Percentiles rank a stretch among this genome's conserved stretches.
phyloP scores from a whole-genome alignment of 2,888 invertebrate species.

The Caprella mutica region DNA sequence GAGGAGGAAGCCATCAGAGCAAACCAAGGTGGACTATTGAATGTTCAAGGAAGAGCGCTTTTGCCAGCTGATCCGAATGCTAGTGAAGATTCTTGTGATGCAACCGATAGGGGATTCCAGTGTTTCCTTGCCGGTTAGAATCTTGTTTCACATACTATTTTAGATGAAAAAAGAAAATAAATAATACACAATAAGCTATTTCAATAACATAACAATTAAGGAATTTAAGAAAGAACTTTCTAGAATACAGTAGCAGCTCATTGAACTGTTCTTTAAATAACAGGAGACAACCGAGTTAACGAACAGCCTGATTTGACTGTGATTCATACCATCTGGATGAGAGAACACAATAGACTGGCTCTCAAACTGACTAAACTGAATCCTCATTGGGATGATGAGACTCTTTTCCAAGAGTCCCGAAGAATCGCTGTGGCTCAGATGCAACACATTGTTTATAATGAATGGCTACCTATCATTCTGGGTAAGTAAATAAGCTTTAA shows the following conservation, averaged over 20 bases:
- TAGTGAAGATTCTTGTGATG: slow-evolving; percentile 4
- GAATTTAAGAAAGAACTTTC: too few relatives aligned
- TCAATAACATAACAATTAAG: too few relatives aligned
- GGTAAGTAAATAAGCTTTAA: slow-evolving; percentile 40
- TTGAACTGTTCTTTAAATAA: too few relatives aligned
- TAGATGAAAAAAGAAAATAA: too few relatives aligned
- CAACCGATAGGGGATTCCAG: slow-evolving; percentile 9
- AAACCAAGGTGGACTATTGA: slow-evolving; percentile 51
- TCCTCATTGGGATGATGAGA: slow-evolving; percentile 46
- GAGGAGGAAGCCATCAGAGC: slow-evolving; percentile 50
- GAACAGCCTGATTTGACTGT: slow-evolving; percentile 56
- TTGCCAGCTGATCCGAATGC: slow-evolving; percentile 15
- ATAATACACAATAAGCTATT: too few relatives aligned
- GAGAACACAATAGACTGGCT: slow-evolving; percentile 46
- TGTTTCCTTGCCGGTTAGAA: slow-evolving; percentile 20
- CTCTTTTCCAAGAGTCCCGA: slow-evolving; percentile 46
- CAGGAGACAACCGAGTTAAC: slow-evolving; percentile 46
- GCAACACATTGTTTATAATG: slow-evolving; percentile 68
- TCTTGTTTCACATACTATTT: background rate
- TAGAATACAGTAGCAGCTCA: too few relatives aligned
- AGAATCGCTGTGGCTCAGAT: slow-evolving; percentile 46
- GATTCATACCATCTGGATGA: slow-evolving; percentile 54
- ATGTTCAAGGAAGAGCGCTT: slow-evolving; percentile 11
- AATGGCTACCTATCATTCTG: slow-evolving; percentile 64
- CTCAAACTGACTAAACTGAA: slow-evolving; percentile 41